Percentiles rank a stretch among this genome's conserved stretches.
These are phyloP conservation scores for Rotaria macrura DNA, from an alignment of 2,888 invertebrate species.

Conservation along the genomic window DNA sequence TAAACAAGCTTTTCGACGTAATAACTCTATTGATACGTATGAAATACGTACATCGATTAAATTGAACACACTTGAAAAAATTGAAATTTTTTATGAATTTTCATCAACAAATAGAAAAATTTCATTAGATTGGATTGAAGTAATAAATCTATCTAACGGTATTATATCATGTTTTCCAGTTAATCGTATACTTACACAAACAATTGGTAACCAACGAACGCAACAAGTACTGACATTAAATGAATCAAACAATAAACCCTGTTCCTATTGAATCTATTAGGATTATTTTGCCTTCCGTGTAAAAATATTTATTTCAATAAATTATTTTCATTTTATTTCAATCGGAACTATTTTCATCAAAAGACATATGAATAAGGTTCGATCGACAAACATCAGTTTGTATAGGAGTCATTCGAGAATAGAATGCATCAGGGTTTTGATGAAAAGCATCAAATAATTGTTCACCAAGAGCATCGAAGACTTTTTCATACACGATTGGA, in stretches of 20 bases:
- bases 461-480: constrained; percentile 48
- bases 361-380: constrained; percentile 41
- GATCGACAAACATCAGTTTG: constrained; percentile 49
- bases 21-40: background rate
- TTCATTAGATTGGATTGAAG: background rate
- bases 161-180: background rate
- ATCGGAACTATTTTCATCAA: background rate
- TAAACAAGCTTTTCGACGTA: background rate
- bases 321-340: background rate
- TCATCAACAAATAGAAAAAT: background rate
- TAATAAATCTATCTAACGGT: background rate
- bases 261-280: background rate
- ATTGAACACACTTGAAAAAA: background rate
- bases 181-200: background rate
- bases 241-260: background rate
- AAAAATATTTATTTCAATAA: background rate
- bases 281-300: too few species aligned
- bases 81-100: background rate
- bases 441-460: constrained; percentile 45
- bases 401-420: constrained; percentile 46
- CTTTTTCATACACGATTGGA: constrained; percentile 48
- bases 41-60: background rate
- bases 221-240: background rate
- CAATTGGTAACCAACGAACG: background rate
- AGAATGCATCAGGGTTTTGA: constrained; percentile 47